Evolutionary conservation across 2,888 invertebrate species (phyloP).

Genomic region (Catocala fraxini): DNA sequence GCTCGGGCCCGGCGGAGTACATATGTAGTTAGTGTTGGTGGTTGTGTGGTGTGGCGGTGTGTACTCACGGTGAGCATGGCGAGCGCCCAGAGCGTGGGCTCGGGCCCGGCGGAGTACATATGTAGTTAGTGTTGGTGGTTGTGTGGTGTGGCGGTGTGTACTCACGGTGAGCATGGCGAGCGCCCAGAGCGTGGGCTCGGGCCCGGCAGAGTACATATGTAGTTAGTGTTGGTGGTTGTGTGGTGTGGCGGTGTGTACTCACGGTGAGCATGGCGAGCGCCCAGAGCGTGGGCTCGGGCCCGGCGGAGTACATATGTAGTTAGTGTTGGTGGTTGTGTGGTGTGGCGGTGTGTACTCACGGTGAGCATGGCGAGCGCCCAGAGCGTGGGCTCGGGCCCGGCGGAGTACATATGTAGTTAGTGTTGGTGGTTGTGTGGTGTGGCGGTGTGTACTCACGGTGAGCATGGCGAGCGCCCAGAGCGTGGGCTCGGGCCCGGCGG

Average conservation of each 20-base stretch:
- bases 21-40: constrained; percentile 87
- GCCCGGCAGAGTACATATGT: constrained; percentile 97
- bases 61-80: constrained; percentile 93
- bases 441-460: constrained; percentile 89
- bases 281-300: constrained; percentile 97
- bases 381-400: constrained; percentile 97
- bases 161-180: constrained; percentile 94
- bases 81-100: constrained; percentile 95
- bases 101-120: constrained; percentile 97
- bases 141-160: constrained; percentile 15
- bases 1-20: constrained; percentile 97
- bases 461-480: constrained; percentile 94
- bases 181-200: constrained; percentile 96
- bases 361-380: constrained; percentile 95
- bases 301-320: constrained; percentile 97
- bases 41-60: neutral
- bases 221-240: too few species aligned
- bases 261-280: constrained; percentile 96
- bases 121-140: too few species aligned
- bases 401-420: constrained; percentile 96
- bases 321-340: too few species aligned
- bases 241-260: constrained; percentile 31
- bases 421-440: too few species aligned
- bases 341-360: constrained; percentile 79
- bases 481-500: constrained; percentile 97